phyloP scores from a whole-genome alignment of 2,888 invertebrate genomes.

The Pocota personata region DNA sequence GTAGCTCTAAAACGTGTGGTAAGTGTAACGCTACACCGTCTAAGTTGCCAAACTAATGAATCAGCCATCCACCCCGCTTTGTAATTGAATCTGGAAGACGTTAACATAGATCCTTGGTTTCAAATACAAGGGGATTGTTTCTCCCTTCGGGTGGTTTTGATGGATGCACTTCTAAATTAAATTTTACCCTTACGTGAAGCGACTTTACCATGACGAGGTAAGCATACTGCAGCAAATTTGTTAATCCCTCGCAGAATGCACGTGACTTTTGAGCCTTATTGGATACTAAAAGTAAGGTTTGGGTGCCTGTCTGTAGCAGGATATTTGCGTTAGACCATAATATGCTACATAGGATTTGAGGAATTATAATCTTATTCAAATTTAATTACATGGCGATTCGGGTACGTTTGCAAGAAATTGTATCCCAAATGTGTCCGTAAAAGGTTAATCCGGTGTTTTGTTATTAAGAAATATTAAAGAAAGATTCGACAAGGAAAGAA shows the following conservation, averaged over 20 bases:
- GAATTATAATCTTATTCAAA: conserved; percentile 61
- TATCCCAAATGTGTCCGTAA: conserved; percentile 7
- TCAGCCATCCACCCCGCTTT: conserved; percentile 48
- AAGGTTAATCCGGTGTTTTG: conserved; percentile 33
- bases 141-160: conserved; percentile 62
- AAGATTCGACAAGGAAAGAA: not conserved
- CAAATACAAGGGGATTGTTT: conserved; percentile 42
- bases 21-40: conserved; percentile 56
- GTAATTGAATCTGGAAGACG: conserved; percentile 71
- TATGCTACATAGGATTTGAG: conserved; percentile 49
- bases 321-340: conserved; percentile 11
- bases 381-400: conserved; percentile 65
- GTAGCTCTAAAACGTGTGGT: conserved; percentile 48
- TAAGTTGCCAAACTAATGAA: conserved; percentile 69
- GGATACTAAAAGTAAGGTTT: conserved; percentile 31
- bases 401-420: conserved; percentile 29
- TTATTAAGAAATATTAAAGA: not conserved
- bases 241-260: conserved; percentile 66
- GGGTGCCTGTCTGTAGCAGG: conserved; percentile 39
- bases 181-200: conserved; percentile 62
- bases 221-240: conserved; percentile 68
- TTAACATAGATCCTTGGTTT: conserved; percentile 47
- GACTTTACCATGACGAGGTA: conserved; percentile 49
- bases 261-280: conserved; percentile 67
- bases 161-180: conserved; percentile 74